phyloP scores from a whole-genome alignment of 2,888 invertebrate genomes.

The Phymatocera aterrima region DNA sequence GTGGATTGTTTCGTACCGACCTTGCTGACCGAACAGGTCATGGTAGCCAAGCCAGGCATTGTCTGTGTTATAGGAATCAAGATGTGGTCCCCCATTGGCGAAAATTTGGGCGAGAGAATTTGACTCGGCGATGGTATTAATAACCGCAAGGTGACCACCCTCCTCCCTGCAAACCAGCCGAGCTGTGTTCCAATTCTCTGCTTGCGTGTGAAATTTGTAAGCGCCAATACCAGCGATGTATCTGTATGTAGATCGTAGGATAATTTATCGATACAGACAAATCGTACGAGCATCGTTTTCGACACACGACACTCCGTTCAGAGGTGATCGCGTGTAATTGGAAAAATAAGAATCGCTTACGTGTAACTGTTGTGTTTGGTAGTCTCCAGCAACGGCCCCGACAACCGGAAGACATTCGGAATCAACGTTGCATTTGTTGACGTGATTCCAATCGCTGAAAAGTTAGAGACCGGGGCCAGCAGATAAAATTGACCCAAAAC shows the following conservation, averaged over 20 bases:
- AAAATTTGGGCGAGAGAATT: not conserved
- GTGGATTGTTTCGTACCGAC: conserved; percentile 27
- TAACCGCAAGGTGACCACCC: conserved; percentile 21
- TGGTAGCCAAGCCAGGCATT: conserved; percentile 27
- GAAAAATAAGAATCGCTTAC: not conserved
- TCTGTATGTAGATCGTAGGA: not conserved
- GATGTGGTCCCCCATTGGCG: not conserved
- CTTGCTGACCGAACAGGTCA: conserved; percentile 11
- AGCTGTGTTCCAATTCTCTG: conserved; percentile 6
- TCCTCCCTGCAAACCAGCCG: not conserved
- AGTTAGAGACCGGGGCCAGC: not conserved
- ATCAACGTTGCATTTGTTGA: not conserved
- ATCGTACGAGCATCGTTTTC: not conserved
- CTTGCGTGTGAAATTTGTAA: conserved; percentile 11
- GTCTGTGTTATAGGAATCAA: not conserved
- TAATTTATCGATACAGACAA: not conserved
- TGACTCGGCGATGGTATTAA: conserved; percentile 28
- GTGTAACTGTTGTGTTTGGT: not conserved
- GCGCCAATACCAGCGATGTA: conserved; percentile 19
- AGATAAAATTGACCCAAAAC: conserved; percentile 16
- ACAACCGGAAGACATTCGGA: not conserved
- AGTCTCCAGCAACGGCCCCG: not conserved
- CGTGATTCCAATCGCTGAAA: not conserved
- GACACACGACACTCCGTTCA: not conserved
- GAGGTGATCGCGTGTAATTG: not conserved